Percentiles rank a stretch among this genome's conserved stretches.
Conservation (phyloP, 2,113 vertebrate genomes). For the Aegithalos caudatus region DNA sequence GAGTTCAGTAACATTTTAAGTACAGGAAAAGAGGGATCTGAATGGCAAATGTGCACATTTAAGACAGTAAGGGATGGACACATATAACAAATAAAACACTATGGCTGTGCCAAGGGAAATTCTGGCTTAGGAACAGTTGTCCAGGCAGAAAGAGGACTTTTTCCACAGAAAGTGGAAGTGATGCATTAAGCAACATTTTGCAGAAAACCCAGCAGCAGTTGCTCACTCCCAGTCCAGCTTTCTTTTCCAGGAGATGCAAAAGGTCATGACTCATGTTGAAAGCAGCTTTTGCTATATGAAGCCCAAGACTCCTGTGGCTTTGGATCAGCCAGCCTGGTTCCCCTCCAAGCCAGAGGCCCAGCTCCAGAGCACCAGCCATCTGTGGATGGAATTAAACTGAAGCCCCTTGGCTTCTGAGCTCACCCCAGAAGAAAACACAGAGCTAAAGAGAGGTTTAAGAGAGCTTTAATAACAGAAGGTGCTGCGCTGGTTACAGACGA, state of each 20-base stretch:
- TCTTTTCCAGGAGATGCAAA: not conserved
- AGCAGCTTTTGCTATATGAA: not conserved
- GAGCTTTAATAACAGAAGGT: constrained; percentile 83
- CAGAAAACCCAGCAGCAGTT: not conserved
- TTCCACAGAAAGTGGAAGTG: constrained; percentile 50
- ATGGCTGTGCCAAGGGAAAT: not conserved
- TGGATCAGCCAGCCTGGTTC: not conserved
- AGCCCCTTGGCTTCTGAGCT: not conserved
- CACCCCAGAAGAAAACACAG: not conserved
- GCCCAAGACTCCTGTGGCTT: not conserved
- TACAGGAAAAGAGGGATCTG: not conserved
- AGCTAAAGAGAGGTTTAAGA: not conserved
- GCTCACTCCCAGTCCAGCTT: not conserved
- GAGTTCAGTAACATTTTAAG: not conserved
- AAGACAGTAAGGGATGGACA: not conserved
- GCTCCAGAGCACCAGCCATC: not conserved
- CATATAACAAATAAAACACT: not conserved
- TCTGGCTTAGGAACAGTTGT: not conserved
- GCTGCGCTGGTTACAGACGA: constrained; percentile 83
- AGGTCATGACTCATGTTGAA: not conserved
- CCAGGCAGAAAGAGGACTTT: not conserved
- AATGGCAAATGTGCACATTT: not conserved
- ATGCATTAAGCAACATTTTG: not conserved
- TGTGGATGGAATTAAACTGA: not conserved
- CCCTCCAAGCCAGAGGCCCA: not conserved